Percentiles rank a stretch among this genome's conserved stretches.
Evolutionary conservation across 2,113 vertebrate species (phyloP).

Genomic region (Cheilinus undulatus): DNA sequence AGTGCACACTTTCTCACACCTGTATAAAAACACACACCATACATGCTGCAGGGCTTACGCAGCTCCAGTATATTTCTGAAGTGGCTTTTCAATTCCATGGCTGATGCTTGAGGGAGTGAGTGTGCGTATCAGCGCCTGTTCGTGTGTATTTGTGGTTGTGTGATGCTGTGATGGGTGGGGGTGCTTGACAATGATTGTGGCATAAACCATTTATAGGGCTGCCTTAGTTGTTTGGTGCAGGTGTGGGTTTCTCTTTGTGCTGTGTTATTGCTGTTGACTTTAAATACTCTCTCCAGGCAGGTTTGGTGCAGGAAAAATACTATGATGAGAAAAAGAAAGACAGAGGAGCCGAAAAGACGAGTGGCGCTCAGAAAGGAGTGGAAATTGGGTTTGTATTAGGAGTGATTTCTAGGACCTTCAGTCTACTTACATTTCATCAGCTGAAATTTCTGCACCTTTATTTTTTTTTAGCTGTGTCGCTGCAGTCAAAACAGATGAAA

Average conservation of each 20-base stretch:
- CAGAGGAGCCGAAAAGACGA: not conserved
- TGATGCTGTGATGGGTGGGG: conserved; percentile 36
- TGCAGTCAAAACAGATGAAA: not conserved
- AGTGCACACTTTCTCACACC: not conserved
- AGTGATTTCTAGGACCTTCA: not conserved
- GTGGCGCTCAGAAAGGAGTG: not conserved
- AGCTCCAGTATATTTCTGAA: conserved; percentile 76
- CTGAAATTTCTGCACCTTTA: no score
- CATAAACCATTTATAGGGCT: conserved; percentile 88
- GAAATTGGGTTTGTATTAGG: not conserved
- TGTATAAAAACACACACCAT: not conserved
- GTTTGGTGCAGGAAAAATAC: conserved; percentile 15
- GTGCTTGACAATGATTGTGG: conserved; percentile 81
- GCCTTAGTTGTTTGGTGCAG: conserved; percentile 43
- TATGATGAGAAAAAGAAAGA: conserved; percentile 16
- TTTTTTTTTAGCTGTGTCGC: not conserved
- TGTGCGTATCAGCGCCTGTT: conserved; percentile 35
- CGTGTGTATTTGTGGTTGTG: conserved; percentile 14
- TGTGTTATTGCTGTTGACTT: conserved; percentile 42
- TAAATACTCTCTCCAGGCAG: conserved; percentile 28
- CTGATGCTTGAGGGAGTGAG: conserved; percentile 71
- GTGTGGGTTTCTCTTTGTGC: conserved; percentile 23
- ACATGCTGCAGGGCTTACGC: conserved; percentile 48
- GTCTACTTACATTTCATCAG: not conserved
- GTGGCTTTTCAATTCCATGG: conserved; percentile 87